Evolutionary conservation across 2,888 invertebrate species (phyloP), one percentile per base, ranked within the genome.

Genomic region (Trimorus sp.): DNA sequence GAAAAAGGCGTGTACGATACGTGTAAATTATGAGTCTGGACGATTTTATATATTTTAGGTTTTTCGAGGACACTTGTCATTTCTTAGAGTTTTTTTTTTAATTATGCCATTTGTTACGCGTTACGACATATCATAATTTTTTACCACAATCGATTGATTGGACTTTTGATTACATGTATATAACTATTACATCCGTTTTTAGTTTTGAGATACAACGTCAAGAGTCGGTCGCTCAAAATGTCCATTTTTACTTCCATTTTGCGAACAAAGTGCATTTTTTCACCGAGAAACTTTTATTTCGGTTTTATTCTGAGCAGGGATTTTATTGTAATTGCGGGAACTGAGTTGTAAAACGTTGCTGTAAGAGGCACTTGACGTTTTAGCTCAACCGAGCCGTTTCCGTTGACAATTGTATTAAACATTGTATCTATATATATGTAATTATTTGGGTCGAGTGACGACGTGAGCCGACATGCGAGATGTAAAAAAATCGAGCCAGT

Each of bases 341-440:
- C 26, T 26, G 26, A 26, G 26, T 26, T 26, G 48, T 48, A 48
- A 48, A 48, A 48, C 26, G 26, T 26, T 26, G 26, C 26, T 48
- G 14, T 48, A 45, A 53, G 42, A 54, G 15, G 58, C 56, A 48
- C 37, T 58, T 58, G 58, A 56, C 48, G 48, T 56, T 69, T 26
- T 37, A 48, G 2, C 68, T 58, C 56, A 36, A 45, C 42, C 12
- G 37, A 56, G 54, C 36, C 7, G 1, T 26, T 70, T 36, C 45
- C 45, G 7, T 60, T 15, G 15, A 63, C 56, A 54, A 56, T 73
- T 63, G 73, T 73, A 73, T 63, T 73, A 71, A 54, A 54, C n/a
- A 63, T 63, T 73, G 56, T 73, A 63, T 54, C 63, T 63, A 63
- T 73, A 58, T 8, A 69, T 42, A 63, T 73, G 63, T 73, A 73